Conservation (phyloP, 2,113 vertebrate genomes). For the Solea solea region DNA sequence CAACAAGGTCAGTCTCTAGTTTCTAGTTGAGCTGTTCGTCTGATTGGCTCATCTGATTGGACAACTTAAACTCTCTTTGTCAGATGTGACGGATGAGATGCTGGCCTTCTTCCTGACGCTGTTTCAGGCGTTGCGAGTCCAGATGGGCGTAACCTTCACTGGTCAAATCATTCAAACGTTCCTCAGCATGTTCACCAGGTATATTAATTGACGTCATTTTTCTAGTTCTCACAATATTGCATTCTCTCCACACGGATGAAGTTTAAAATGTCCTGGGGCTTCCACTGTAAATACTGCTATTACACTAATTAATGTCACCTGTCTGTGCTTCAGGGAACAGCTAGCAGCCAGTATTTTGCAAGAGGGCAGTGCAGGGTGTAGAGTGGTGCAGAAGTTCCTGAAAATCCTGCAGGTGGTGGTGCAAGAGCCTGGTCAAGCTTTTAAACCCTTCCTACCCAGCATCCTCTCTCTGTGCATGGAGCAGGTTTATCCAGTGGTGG, state of each 20-base stretch:
- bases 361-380: constrained; percentile 93
- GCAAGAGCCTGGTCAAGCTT: constrained; percentile 96
- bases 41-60: neutral
- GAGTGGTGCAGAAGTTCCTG: constrained; percentile 96
- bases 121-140: constrained; percentile 95
- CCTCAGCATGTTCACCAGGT: constrained; percentile 99
- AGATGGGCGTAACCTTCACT: constrained; percentile 98
- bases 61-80: constrained; percentile 10
- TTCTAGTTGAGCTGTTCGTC: neutral
- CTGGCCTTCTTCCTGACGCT: constrained; percentile 97
- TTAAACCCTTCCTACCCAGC: constrained; percentile 96
- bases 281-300: neutral
- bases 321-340: constrained; percentile 86
- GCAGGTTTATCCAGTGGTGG: constrained; percentile 97
- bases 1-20: constrained; percentile 88
- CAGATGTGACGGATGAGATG: constrained; percentile 98
- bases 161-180: constrained; percentile 99
- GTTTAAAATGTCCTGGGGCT: neutral
- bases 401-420: constrained; percentile 98
- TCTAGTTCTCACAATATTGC: neutral
- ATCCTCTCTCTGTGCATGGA: constrained; percentile 97
- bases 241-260: neutral
- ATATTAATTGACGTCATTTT: constrained; percentile 1
- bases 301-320: neutral
- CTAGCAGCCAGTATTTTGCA: constrained; percentile 96